Evolutionary conservation across 1,140 invertebrate species (phyloP), one percentile per base, ranked within the genome.

Genomic region (Monochamus saltuarius): DNA sequence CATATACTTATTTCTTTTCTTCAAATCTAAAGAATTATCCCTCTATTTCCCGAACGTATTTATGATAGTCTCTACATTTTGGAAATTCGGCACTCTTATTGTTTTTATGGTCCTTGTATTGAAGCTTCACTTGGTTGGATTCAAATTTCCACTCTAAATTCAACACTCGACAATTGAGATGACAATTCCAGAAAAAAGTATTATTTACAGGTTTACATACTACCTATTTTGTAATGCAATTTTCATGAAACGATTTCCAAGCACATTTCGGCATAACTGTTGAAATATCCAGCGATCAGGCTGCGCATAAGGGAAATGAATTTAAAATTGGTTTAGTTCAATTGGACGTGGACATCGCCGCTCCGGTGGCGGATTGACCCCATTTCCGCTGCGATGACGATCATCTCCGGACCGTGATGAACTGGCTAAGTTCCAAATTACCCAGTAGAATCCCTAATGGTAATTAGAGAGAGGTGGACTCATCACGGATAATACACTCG

Each of bases 161-260:
- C n/a, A n/a, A 29, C 6, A 29, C 22, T 29, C 2, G 6, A 29
- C 22, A 29, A 6, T 29, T 29, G 6, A 29, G 2, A 29, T 29
- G 51, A 8, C 45, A 50, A 17, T 13, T 51, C 22, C 45, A 37
- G 56, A 11, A 22, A 7, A 16, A 46, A 17, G 22, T 35, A 47
- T 54, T 61, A 34, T 61, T 61, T 55, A 61, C 49, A 19, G 59
- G 43, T 61, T 42, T 14, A 58, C 29, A n/a, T 13, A 50, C 10
- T 13, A 34, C 29, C 53, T 1, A 52, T 16, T 9, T 51, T 22
- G 45, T 10, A n/a, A n/a, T n/a, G 22, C 22, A 29, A 29, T 29
- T 29, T 29, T 29, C 22, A 29, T 29, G 22, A 29, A 29, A 29
- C 22, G 22, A 29, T 29, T 29, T 29, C 6, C 22, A 29, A 29